Percentiles rank a stretch among this genome's conserved stretches.
Evolutionary conservation across 2,797 vertebrate genomes (phyloP).

Genomic region (Typhlichthys eigenmanni): DNA sequence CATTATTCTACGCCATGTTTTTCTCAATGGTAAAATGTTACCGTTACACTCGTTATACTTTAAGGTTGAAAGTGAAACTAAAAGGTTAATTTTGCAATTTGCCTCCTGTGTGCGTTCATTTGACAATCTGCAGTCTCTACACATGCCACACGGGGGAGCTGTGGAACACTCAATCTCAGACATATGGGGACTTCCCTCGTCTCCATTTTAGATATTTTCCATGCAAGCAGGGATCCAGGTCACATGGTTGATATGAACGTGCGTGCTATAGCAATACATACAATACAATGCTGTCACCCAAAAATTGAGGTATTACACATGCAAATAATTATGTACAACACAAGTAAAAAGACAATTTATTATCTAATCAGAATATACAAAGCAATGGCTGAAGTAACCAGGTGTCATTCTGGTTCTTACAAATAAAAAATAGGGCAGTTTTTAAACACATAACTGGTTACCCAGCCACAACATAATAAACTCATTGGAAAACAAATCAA

Average conservation of each 20-base stretch:
- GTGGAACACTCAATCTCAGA: not conserved
- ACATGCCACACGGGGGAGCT: conserved; percentile 52
- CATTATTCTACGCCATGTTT: conserved; percentile 52
- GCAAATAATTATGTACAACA: conserved; percentile 19
- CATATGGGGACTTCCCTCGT: no score
- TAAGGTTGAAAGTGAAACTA: conserved; percentile 65
- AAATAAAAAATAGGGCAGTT: conserved; percentile 58
- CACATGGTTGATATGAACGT: conserved; percentile 54
- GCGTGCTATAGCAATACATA: no score
- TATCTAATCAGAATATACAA: conserved; percentile 91
- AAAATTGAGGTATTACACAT: conserved; percentile 1
- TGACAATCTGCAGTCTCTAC: conserved; percentile 13
- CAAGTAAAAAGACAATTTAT: conserved; percentile 86
- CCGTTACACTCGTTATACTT: conserved; percentile 65
- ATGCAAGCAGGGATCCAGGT: conserved; percentile 32
- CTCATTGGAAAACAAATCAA: conserved; percentile 56
- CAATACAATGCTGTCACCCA: not conserved
- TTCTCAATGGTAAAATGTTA: conserved; percentile 57
- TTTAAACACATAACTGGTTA: conserved; percentile 74
- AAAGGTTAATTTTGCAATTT: conserved; percentile 62
- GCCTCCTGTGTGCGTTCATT: conserved; percentile 54
- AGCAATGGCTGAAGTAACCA: conserved; percentile 85
- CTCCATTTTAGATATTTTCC: no score
- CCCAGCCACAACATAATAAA: conserved; percentile 74
- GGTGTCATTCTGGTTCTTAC: conserved; percentile 76